Conservation (phyloP, 2,113 vertebrate genomes). For the Candoia aspera region DNA sequence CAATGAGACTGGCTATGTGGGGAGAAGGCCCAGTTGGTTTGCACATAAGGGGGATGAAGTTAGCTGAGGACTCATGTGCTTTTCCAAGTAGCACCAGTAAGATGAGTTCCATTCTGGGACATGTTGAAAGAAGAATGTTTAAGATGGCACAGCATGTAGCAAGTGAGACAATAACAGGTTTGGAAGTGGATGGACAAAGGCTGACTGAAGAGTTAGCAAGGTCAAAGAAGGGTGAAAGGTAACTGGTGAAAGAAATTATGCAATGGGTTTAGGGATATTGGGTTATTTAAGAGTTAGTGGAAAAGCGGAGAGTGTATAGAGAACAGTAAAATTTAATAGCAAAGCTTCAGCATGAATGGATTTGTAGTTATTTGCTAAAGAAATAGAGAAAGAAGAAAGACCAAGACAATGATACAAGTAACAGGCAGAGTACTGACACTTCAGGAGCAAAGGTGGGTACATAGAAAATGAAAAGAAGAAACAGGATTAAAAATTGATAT, state of each 20-base stretch:
- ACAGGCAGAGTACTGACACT: neutral
- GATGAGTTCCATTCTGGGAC: neutral
- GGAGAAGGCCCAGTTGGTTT: constrained; percentile 6
- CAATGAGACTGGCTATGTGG: constrained; percentile 23
- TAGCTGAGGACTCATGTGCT: neutral
- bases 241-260: neutral
- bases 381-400: neutral
- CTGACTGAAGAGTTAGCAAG: neutral
- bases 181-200: neutral
- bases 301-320: neutral
- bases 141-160: constrained; percentile 1
- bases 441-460: neutral
- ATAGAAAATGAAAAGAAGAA: neutral
- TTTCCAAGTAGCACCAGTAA: neutral
- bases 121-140: neutral
- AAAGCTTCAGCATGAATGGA: neutral
- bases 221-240: neutral
- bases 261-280: neutral
- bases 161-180: neutral
- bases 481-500: neutral
- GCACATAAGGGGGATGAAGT: neutral
- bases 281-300: neutral
- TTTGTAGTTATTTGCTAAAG: neutral
- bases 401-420: neutral
- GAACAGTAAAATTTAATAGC: neutral